These are phyloP conservation scores for Caradrina clavipalpis DNA, from an alignment of 2,888 invertebrate species.

Conservation along the genomic window DNA sequence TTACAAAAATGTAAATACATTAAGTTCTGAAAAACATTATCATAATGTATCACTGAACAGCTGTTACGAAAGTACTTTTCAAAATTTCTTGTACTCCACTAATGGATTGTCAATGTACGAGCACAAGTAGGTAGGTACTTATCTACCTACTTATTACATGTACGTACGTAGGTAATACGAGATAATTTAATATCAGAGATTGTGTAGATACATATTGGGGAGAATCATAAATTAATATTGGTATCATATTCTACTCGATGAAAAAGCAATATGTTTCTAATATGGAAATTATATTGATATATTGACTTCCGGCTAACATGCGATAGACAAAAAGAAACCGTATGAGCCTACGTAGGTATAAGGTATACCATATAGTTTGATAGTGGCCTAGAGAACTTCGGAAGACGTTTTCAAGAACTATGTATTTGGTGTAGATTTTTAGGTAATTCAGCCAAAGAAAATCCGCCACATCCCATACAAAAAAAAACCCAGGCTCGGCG, in stretches of 20 bases:
- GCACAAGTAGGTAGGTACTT: neutral
- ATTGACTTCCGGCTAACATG: neutral
- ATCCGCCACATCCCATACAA: too few species aligned
- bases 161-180: neutral
- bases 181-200: constrained; percentile 12
- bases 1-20: neutral
- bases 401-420: neutral
- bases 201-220: neutral
- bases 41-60: neutral
- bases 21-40: too few species aligned
- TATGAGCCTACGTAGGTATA: too few species aligned
- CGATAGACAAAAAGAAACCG: neutral
- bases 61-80: neutral
- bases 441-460: too few species aligned
- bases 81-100: neutral
- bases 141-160: neutral
- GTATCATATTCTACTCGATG: neutral
- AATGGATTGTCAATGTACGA: neutral
- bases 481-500: too few species aligned
- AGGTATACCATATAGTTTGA: too few species aligned
- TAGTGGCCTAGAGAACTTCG: neutral
- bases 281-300: neutral
- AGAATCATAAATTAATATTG: constrained; percentile 2
- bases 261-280: neutral
- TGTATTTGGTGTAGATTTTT: neutral